phyloP scores from a whole-genome alignment of 2,888 invertebrate genomes.

The Drosophila prostipennis region DNA sequence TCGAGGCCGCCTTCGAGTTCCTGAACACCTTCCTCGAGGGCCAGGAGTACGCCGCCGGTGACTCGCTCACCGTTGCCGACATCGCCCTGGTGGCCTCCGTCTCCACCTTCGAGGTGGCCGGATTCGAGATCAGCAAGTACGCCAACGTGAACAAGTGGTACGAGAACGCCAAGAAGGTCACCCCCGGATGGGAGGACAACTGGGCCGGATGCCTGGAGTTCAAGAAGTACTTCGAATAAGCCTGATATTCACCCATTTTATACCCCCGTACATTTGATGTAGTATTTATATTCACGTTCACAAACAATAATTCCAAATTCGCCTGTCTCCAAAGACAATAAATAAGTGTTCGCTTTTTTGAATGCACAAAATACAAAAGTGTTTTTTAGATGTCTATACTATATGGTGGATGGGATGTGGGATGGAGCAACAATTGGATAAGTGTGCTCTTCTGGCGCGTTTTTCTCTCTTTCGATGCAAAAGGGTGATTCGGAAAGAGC shows the following conservation, averaged over 20 bases:
- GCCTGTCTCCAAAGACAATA: constrained; percentile 54
- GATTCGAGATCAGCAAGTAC: constrained; percentile 89
- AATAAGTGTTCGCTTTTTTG: constrained; percentile 66
- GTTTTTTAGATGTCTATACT: constrained; percentile 18
- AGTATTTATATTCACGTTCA: constrained; percentile 47
- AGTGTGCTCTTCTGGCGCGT: constrained; percentile 3
- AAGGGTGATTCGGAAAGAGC: constrained; percentile 11
- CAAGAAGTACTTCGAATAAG: constrained; percentile 83
- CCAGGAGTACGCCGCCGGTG: constrained; percentile 89
- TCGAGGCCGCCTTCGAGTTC: constrained; percentile 88
- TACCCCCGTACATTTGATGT: constrained; percentile 27
- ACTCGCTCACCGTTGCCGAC: constrained; percentile 91
- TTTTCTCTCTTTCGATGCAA: constrained; percentile 9
- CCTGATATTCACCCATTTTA: constrained; percentile 32
- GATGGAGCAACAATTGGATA: constrained; percentile 18
- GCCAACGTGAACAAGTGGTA: constrained; percentile 89
- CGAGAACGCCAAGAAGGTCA: constrained; percentile 86
- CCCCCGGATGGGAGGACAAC: constrained; percentile 87
- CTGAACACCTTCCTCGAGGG: constrained; percentile 90
- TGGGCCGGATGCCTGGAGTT: constrained; percentile 86
- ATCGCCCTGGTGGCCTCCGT: constrained; percentile 88
- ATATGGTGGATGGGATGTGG: background rate
- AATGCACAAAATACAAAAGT: constrained; percentile 42
- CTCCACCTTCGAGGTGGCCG: constrained; percentile 88
- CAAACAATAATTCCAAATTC: constrained; percentile 46